phyloP scores from a whole-genome alignment of 2,888 invertebrate genomes.

The Urechis unicinctus region DNA sequence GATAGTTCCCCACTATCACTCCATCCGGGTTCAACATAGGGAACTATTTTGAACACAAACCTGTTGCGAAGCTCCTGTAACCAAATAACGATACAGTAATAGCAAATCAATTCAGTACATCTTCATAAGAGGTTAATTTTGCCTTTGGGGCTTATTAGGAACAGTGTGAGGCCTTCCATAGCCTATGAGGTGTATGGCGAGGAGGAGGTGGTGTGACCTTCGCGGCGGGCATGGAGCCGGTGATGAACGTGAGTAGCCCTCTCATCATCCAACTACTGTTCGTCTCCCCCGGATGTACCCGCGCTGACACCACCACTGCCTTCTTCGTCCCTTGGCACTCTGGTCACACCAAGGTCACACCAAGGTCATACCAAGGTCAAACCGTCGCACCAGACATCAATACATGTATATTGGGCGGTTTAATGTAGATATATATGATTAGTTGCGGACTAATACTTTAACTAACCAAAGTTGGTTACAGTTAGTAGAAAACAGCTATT shows the following conservation, averaged over 20 bases:
- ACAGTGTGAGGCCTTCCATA: too few species aligned
- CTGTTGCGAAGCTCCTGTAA: slow-evolving; percentile 35
- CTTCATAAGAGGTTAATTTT: too few species aligned
- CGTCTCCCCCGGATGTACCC: slow-evolving; percentile 49
- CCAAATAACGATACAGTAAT: neutral
- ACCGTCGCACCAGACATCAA: too few species aligned
- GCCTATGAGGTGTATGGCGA: too few species aligned
- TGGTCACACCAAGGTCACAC: too few species aligned
- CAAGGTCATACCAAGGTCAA: too few species aligned
- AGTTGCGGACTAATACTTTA: neutral
- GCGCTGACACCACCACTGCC: slow-evolving; percentile 40
- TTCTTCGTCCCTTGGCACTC: too few species aligned
- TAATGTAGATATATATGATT: neutral
- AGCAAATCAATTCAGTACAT: neutral
- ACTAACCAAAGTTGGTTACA: slow-evolving; percentile 44
- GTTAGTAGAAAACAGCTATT: slow-evolving; percentile 49
- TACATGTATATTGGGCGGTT: too few species aligned
- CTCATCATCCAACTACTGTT: slow-evolving; percentile 50
- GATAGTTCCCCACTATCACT: slow-evolving; percentile 50
- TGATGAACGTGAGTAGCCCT: slow-evolving; percentile 42
- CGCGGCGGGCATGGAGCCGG: slow-evolving; percentile 32
- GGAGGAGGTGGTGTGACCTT: slow-evolving; percentile 20
- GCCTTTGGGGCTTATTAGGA: too few species aligned
- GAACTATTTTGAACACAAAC: slow-evolving; percentile 47
- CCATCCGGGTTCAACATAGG: slow-evolving; percentile 51